phyloP scores from a whole-genome alignment of 1,140 invertebrate genomes.

The Saccostrea echinata region DNA sequence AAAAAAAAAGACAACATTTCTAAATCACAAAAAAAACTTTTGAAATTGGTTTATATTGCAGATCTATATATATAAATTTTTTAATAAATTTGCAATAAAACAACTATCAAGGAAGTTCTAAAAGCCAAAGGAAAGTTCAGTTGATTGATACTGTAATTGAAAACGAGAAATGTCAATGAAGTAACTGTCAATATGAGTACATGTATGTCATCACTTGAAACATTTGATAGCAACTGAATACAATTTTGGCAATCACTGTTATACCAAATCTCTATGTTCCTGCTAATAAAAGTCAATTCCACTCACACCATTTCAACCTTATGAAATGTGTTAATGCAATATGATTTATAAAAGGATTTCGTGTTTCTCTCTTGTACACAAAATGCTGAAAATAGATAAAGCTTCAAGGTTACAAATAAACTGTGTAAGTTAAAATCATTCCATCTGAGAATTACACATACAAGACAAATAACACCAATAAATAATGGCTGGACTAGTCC shows the following conservation, averaged over 20 bases:
- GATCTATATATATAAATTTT: neutral
- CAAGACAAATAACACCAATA: constrained; percentile 32
- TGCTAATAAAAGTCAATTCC: constrained; percentile 7
- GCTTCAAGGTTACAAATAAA: constrained; percentile 37
- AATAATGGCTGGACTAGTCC: constrained; percentile 38
- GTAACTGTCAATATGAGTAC: neutral
- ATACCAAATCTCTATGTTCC: constrained; percentile 18
- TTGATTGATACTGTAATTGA: neutral
- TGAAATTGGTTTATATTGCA: neutral
- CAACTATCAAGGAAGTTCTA: neutral
- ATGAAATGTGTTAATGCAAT: constrained; percentile 10
- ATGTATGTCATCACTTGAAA: constrained; percentile 30
- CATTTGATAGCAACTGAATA: neutral
- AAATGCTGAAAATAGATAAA: constrained; percentile 35
- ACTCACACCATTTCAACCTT: neutral
- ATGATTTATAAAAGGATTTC: constrained; percentile 38
- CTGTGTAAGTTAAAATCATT: constrained; percentile 37
- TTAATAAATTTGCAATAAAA: neutral
- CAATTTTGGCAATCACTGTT: constrained; percentile 34
- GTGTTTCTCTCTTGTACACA: constrained; percentile 28
- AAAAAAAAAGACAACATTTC: constrained; percentile 25
- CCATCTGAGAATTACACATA: constrained; percentile 36
- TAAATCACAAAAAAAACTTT: constrained; percentile 6
- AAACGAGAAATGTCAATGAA: constrained; percentile 1
- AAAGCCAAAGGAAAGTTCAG: constrained; percentile 10